Evolutionary conservation across 2,113 vertebrate species (phyloP), one percentile per base, ranked within the genome.

Genomic region (Tupaia tana): DNA sequence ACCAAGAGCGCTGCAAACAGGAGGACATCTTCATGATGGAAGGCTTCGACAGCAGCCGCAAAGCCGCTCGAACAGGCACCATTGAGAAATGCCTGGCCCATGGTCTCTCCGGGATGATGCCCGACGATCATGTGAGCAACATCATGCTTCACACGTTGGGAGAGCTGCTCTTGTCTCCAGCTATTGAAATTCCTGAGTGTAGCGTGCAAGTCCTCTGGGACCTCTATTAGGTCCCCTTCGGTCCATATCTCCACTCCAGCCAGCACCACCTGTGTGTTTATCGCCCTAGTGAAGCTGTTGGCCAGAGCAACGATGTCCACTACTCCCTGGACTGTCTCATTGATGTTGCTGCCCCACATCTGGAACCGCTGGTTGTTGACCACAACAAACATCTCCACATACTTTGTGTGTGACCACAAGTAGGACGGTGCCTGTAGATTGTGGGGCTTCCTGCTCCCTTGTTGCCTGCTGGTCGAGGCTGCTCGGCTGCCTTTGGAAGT

Each of bases 241-340:
- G 90, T 96, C 98, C 98, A 98, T 0, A 98, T 71, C 75, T 98
- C 98, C 34, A 98, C 54, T 0, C 97, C 97, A 0, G 78, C 92
- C 78, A 98, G 66, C 73, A 98, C 86, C 77, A 98, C 77, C 63
- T 90, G 58, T 52, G 98, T 97, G 79, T n/a, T 94, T 25, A 97
- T 89, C 12, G 12, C 77, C 94, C 87, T 91, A 0, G 94, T 96
- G 94, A 96, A 97, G 29, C 94, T 94, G 10, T 98, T 97, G 95
- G 96, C 97, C 96, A 98, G 91, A 78, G 95, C 96, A 34, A 96
- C 70, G 79, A 95, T 94, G 81, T 97, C 96, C 94, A 94, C 31
- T 0, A 97, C 97, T 77, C 89, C 81, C 95, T 59, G 86, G 0
- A 83, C 92, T 0, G 97, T 97, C 20, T 96, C 52, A 1, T 18